Base-by-base conservation (phyloP, 2,888 invertebrate genomes). In the Cenopis cana region DNA sequence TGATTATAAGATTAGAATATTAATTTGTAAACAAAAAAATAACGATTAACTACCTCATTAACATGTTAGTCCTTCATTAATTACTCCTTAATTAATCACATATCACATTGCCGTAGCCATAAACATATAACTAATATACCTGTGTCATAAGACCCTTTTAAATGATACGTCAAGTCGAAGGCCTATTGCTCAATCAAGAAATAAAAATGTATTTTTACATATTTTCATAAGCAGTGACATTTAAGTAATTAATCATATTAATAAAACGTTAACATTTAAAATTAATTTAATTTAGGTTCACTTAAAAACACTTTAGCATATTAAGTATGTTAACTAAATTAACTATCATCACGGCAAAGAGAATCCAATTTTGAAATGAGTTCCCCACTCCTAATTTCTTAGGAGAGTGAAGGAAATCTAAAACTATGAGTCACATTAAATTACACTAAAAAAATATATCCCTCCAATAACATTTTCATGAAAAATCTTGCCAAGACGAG, bases 91-190 rank as follows among this genome's bases (percentile, higher is more conserved):
- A 29, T 55, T 2, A 29, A 55, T 55, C 14, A 24, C n/a, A 8
- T 55, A 55, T 54, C 24, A 24, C 46, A 60, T 20, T 41, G 24
- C 59, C 46, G 41, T 46, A 24, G 38, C 29, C 11, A n/a, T 46
- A 61, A 61, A 50, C 18, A 50, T 8, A 2, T 57, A 38, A 11
- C 24, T 6, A 10, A n/a, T n/a, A n/a, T n/a, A n/a, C 1, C 9
- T 6, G 9, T 20, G 52, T 11, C 17, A 38, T 54, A 64, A 24
- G 54, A 12, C 46, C 52, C 20, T 24, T 62, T 62, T 62, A 62
- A 52, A 52, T 20, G 20, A 54, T n/a, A n/a, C 20, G 38, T 54
- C 64, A 64, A n/a, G 20, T 4, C n/a, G 52, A 64, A 54, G 64
- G 64, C 17, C 52, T 38, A 36, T 64, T 64, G 52, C 20, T 38